phyloP scores from a whole-genome alignment of 2,888 invertebrate species.

The Danaus chrysippus region DNA sequence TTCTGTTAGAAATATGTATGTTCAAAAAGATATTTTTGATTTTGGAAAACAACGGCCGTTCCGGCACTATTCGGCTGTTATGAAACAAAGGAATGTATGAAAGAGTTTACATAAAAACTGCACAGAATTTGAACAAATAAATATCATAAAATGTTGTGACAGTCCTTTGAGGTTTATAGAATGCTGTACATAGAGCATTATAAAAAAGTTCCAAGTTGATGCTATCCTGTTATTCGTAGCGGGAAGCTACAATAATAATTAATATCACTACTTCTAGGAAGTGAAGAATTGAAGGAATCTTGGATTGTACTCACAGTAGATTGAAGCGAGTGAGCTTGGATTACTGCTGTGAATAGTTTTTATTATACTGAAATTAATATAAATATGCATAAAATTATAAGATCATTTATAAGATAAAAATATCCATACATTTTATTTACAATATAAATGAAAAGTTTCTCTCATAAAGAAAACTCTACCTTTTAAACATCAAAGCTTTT shows the following conservation, averaged over 20 bases:
- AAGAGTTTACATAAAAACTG: too few species aligned
- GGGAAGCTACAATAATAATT: slow-evolving; percentile 27
- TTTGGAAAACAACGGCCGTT: too few species aligned
- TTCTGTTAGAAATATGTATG: too few species aligned
- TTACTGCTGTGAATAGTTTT: slow-evolving; percentile 4
- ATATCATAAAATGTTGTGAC: neutral
- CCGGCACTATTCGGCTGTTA: too few species aligned
- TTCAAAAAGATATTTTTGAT: too few species aligned
- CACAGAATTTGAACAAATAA: too few species aligned
- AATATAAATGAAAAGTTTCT: neutral
- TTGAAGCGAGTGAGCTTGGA: neutral
- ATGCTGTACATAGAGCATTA: neutral
- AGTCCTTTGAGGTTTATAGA: neutral
- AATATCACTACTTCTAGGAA: slow-evolving; percentile 30
- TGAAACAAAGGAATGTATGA: too few species aligned
- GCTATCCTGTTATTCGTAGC: slow-evolving; percentile 10
- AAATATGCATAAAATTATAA: too few species aligned
- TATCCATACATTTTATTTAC: slow-evolving; percentile 2
- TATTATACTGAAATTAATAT: slow-evolving; percentile 4
- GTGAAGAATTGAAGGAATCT: slow-evolving; percentile 27
- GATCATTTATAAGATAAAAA: too few species aligned
- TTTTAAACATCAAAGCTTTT: too few species aligned
- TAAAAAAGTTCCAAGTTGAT: neutral
- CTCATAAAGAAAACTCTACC: too few species aligned
- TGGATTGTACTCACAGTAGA: slow-evolving; percentile 33